Conservation (phyloP, 2,113 vertebrate genomes). For the Haemorhous mexicanus region DNA sequence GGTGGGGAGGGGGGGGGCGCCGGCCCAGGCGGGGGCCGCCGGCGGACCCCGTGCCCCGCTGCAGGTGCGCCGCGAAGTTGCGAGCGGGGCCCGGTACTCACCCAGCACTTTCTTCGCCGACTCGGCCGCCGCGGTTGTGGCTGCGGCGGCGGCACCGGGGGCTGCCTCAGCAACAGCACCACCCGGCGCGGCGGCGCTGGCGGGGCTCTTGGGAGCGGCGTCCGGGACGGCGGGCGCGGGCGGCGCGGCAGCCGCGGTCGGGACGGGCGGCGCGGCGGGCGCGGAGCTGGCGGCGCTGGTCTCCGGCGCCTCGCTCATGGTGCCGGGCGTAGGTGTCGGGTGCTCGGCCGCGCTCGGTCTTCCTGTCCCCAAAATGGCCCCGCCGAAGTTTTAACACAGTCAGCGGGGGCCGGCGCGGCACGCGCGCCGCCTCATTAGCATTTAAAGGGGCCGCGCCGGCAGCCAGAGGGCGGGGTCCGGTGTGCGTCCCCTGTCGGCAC, state of each 20-base stretch:
- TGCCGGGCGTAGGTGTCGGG: not conserved
- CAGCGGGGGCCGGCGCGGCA: conserved; percentile 30
- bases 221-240: not conserved
- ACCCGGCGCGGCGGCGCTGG: not conserved
- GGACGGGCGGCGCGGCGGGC: not conserved
- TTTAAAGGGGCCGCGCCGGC: conserved; percentile 37
- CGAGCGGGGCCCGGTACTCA: not conserved
- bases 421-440: conserved; percentile 3
- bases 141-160: not conserved
- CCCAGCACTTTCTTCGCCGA: not conserved
- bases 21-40: not conserved
- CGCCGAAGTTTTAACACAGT: conserved; percentile 69
- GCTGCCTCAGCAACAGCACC: not conserved
- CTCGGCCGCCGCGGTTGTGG: not conserved
- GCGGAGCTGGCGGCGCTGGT: not conserved
- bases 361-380: conserved; percentile 77
- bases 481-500: rapidly evolving
- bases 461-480: rapidly evolving
- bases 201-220: not conserved
- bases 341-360: conserved; percentile 56
- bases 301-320: conserved; percentile 72
- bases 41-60: not conserved
- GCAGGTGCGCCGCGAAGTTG: not conserved
- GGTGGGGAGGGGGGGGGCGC: too few relatives aligned
- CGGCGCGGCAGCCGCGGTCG: not conserved